phyloP scores from a whole-genome alignment of 2,113 vertebrate species.

The Trochalopteron elliotii region DNA sequence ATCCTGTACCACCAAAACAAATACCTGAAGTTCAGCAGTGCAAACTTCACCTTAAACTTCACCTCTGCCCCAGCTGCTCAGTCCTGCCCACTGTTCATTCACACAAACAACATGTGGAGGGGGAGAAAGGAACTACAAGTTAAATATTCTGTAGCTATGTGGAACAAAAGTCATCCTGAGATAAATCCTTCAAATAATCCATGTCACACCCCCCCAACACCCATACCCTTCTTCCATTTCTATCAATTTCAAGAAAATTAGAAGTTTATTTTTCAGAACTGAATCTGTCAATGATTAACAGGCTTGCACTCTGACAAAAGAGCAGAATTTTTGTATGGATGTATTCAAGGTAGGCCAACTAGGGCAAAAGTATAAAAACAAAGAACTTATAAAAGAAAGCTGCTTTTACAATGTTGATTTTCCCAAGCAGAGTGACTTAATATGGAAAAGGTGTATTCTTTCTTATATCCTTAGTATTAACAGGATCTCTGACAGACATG shows the following conservation, averaged over 20 bases:
- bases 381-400: background rate
- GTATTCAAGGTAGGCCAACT: background rate
- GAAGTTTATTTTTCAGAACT: background rate
- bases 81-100: background rate
- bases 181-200: background rate
- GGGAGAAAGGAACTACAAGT: background rate
- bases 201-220: fast-evolving
- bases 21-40: background rate
- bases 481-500: background rate
- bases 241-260: background rate
- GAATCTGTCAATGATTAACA: background rate
- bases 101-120: fast-evolving
- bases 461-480: background rate
- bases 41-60: background rate
- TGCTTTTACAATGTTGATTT: background rate
- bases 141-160: background rate
- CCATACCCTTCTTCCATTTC: background rate
- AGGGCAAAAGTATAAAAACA: background rate
- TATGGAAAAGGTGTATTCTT: background rate
- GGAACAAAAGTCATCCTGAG: background rate
- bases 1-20: background rate
- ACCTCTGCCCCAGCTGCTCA: background rate
- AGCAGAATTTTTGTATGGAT: background rate
- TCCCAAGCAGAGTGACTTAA: background rate
- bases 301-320: background rate